A percentile compares a stretch with the other conserved stretches of the same genome.
Evolutionary conservation across 2,113 vertebrate species (phyloP).

Genomic region (Sterna hirundo): DNA sequence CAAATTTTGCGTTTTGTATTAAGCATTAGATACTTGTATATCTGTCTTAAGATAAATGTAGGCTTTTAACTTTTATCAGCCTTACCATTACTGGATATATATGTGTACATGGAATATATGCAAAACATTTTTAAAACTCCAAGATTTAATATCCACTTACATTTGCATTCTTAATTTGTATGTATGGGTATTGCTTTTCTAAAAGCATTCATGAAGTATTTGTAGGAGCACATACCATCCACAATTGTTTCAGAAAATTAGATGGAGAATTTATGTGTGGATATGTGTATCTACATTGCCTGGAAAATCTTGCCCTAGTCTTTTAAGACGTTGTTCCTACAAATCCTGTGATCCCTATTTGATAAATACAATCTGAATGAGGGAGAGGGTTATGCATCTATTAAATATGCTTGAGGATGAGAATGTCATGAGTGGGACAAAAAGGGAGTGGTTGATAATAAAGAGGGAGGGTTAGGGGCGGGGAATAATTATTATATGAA

Average conservation of each 20-base stretch:
- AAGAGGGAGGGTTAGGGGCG: background rate
- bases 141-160: slow-evolving; percentile 21
- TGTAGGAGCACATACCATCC: background rate
- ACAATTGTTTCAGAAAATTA: background rate
- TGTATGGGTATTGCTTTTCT: slow-evolving; percentile 7
- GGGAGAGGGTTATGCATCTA: background rate
- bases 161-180: background rate
- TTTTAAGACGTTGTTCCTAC: background rate
- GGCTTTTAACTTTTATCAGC: background rate
- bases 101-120: background rate
- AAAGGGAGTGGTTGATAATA: slow-evolving; percentile 16
- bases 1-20: background rate
- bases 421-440: background rate
- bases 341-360: background rate
- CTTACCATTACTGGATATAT: background rate
- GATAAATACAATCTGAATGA: background rate
- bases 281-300: background rate
- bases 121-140: background rate
- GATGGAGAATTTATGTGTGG: background rate
- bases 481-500: background rate
- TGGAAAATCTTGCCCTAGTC: background rate
- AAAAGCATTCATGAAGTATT: slow-evolving; percentile 4
- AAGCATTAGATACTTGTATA: background rate
- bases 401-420: background rate
- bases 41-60: background rate